Evolutionary conservation across 2,888 invertebrate genomes (phyloP).

Genomic region (Heliothis peltigera): DNA sequence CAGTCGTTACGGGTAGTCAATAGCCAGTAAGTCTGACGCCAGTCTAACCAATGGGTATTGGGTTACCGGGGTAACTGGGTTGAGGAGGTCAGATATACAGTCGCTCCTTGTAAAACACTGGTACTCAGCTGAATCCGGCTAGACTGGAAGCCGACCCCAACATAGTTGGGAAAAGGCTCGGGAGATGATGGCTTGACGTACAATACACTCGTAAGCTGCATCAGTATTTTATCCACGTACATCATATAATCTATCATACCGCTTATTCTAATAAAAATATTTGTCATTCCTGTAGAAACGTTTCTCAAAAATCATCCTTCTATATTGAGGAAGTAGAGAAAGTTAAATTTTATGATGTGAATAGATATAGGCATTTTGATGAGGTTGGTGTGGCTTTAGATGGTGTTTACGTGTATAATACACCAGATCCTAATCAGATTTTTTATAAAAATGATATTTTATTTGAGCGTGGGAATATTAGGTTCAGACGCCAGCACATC

Average conservation of each 20-base stretch:
- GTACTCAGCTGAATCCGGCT: too few species aligned
- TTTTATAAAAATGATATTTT: background rate
- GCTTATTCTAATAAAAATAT: constrained; percentile 51
- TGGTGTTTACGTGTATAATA: background rate
- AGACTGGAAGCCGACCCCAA: too few species aligned
- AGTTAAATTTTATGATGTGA: constrained; percentile 40
- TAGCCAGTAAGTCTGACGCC: too few species aligned
- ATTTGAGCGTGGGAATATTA: background rate
- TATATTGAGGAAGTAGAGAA: constrained; percentile 63
- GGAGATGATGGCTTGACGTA: too few species aligned
- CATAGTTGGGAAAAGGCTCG: too few species aligned
- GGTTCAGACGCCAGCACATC: too few species aligned
- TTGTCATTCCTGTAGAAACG: constrained; percentile 58
- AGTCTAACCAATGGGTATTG: too few species aligned
- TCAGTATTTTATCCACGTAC: constrained; percentile 49
- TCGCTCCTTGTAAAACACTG: too few species aligned
- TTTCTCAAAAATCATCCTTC: constrained; percentile 56
- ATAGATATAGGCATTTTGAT: constrained; percentile 35
- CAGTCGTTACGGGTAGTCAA: too few species aligned
- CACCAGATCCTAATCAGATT: too few species aligned
- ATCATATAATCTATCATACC: constrained; percentile 50
- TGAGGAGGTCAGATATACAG: too few species aligned
- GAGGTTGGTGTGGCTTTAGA: constrained; percentile 2
- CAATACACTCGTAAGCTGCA: background rate
- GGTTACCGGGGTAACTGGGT: too few species aligned